phyloP scores from a whole-genome alignment of 1,140 invertebrate genomes.

The Holcopasites calliopsidis region DNA sequence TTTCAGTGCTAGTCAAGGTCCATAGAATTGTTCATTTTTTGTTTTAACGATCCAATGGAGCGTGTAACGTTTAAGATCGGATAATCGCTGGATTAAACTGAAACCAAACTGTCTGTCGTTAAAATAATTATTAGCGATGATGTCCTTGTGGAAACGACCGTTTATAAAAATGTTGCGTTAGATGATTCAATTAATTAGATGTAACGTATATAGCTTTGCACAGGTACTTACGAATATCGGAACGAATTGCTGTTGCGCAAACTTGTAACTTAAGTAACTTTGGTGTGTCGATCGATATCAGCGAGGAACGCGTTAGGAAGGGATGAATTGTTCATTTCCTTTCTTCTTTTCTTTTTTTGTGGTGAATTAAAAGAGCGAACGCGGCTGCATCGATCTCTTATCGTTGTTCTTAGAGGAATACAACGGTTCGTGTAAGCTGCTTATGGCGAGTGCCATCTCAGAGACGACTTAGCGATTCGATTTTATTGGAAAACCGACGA shows the following conservation, averaged over 20 bases:
- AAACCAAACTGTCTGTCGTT: not conserved
- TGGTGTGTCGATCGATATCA: conserved; percentile 17
- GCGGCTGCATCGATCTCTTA: conserved; percentile 48
- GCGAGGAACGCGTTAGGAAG: conserved; percentile 19
- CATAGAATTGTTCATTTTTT: no score
- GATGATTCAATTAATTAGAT: conserved; percentile 4
- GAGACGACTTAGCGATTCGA: conserved; percentile 14
- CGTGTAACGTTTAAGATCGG: no score
- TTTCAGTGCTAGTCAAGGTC: no score
- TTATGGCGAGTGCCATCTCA: conserved; percentile 34
- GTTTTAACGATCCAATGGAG: no score
- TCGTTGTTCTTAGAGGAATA: conserved; percentile 33
- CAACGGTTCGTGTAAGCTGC: conserved; percentile 15
- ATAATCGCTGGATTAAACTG: no score
- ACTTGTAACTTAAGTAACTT: conserved; percentile 9
- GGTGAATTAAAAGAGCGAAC: conserved; percentile 38
- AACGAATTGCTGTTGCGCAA: not conserved
- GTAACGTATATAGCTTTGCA: not conserved
- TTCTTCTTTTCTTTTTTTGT: no score
- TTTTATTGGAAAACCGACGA: conserved; percentile 10
- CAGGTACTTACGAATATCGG: not conserved
- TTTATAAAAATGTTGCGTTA: conserved; percentile 4
- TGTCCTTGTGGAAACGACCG: not conserved
- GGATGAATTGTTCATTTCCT: not conserved
- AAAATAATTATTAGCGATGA: conserved; percentile 6